Conservation (phyloP, 1,140 invertebrate genomes). For the Liolophura sinensis region DNA sequence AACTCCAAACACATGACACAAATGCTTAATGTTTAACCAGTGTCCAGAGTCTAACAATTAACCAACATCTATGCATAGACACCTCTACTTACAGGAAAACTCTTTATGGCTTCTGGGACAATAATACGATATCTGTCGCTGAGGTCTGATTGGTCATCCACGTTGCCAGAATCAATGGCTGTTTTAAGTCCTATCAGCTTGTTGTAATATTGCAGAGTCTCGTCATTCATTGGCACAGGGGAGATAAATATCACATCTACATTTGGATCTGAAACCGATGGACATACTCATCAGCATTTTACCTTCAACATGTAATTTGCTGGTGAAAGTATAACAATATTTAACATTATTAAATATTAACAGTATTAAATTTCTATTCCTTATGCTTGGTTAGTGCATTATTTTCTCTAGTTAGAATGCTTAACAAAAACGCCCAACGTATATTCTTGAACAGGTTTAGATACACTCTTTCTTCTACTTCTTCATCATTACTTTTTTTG, state of each 20-base stretch:
- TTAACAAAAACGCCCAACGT: no score
- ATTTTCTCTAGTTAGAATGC: no score
- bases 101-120: slow-evolving; percentile 57
- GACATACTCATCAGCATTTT: no score
- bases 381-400: no score
- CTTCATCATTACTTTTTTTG: no score
- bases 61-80: no score
- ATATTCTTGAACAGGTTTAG: no score
- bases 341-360: not conserved
- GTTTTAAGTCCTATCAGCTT: slow-evolving; percentile 54
- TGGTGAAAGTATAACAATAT: not conserved
- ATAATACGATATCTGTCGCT: slow-evolving; percentile 55
- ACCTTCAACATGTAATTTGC: not conserved
- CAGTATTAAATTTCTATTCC: not conserved
- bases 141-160: slow-evolving; percentile 51
- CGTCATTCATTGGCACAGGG: slow-evolving; percentile 56
- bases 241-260: slow-evolving; percentile 60
- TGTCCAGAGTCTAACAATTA: no score
- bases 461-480: no score
- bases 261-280: slow-evolving; percentile 53
- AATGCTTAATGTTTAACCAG: no score
- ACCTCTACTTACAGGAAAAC: slow-evolving; percentile 52
- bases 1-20: no score
- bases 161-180: slow-evolving; percentile 50
- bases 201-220: slow-evolving; percentile 58